phyloP scores from a whole-genome alignment of 2,113 vertebrate genomes.

The Bujurquina vittata region DNA sequence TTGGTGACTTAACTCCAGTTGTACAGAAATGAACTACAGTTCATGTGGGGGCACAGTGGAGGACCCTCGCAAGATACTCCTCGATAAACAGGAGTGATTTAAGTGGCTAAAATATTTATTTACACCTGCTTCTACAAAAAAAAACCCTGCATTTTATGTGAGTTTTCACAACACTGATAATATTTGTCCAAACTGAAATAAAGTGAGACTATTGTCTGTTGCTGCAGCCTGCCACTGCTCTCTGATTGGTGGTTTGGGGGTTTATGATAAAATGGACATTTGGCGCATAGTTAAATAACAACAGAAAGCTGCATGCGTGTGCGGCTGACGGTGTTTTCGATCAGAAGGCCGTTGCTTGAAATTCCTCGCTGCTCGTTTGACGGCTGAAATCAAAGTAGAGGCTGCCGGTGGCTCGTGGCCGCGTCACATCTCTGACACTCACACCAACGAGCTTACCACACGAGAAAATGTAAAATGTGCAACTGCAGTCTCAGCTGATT shows the following conservation, averaged over 20 bases:
- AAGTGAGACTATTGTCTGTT: no score
- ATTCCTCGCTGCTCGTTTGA: not conserved
- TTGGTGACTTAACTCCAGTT: no score
- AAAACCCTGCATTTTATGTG: not conserved
- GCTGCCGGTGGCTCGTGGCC: not conserved
- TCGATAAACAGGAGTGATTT: no score
- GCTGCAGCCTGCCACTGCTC: not conserved
- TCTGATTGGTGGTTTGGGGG: not conserved
- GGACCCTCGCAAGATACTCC: no score
- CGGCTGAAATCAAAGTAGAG: not conserved
- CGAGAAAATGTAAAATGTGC: not conserved
- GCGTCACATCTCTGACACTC: not conserved
- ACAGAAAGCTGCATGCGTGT: not conserved
- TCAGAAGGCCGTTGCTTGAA: not conserved
- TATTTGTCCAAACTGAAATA: not conserved
- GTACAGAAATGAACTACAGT: no score
- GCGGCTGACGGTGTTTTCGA: not conserved
- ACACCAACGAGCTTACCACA: not conserved
- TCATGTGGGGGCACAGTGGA: no score
- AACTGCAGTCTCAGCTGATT: not conserved
- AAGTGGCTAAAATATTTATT: not conserved
- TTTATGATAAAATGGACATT: not conserved
- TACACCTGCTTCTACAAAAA: not conserved
- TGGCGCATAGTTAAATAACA: not conserved
- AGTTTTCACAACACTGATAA: no score